phyloP scores from a whole-genome alignment of 2,113 vertebrate genomes.

The Sporophila hypoxantha region DNA sequence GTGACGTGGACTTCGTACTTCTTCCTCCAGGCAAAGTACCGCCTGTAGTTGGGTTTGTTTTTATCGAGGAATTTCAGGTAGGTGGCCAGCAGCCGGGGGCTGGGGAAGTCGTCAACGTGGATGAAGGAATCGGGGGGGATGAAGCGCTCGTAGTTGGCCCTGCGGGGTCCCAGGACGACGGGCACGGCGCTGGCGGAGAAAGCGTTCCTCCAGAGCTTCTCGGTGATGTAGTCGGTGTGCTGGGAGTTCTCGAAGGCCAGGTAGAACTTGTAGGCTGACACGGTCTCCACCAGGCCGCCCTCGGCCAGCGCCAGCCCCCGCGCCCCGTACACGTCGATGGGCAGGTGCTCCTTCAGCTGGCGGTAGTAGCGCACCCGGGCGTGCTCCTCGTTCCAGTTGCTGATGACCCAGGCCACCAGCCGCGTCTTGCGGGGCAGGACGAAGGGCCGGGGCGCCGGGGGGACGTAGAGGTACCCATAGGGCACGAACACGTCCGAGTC shows the following conservation, averaged over 20 bases:
- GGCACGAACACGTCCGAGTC: slow-evolving; percentile 88
- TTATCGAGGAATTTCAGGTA: slow-evolving; percentile 80
- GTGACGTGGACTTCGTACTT: slow-evolving; percentile 71
- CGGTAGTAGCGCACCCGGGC: slow-evolving; percentile 80
- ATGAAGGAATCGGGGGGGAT: slow-evolving; percentile 86
- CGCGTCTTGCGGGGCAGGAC: slow-evolving; percentile 65
- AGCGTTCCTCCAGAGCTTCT: slow-evolving; percentile 91
- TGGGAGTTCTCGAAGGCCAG: slow-evolving; percentile 92
- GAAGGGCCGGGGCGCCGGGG: background rate
- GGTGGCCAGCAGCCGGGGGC: slow-evolving; percentile 72
- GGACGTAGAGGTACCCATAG: slow-evolving; percentile 78
- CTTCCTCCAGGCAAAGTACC: slow-evolving; percentile 83
- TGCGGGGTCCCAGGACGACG: slow-evolving; percentile 81
- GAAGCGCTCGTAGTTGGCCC: slow-evolving; percentile 89
- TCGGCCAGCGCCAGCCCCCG: slow-evolving; percentile 57
- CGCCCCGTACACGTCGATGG: slow-evolving; percentile 81
- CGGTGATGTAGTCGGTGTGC: slow-evolving; percentile 90
- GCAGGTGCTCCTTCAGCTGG: slow-evolving; percentile 71
- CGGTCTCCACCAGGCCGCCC: slow-evolving; percentile 65
- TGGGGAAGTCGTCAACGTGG: slow-evolving; percentile 87
- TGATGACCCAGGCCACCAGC: slow-evolving; percentile 88
- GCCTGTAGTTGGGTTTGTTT: slow-evolving; percentile 65
- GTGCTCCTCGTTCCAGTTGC: slow-evolving; percentile 85
- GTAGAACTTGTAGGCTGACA: slow-evolving; percentile 87
- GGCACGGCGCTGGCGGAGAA: slow-evolving; percentile 80